Base-by-base conservation (phyloP, 2,797 vertebrate species). In the Iguana delicatissima region DNA sequence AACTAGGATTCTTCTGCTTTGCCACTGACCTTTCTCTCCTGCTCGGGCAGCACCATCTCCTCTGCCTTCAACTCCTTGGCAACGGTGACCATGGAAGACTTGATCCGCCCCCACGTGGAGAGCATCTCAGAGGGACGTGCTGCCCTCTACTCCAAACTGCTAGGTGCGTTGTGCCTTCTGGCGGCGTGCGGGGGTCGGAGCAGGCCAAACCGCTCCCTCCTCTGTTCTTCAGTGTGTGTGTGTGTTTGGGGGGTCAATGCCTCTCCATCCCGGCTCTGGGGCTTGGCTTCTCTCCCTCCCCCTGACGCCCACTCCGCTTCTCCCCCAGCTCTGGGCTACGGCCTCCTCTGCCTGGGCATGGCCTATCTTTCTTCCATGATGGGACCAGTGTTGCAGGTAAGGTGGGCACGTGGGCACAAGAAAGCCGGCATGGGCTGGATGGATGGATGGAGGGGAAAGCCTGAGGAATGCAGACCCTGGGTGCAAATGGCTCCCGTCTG, bases 61-160 rank as follows among this genome's bases (percentile, higher is more conserved):
- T 99, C 98, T 52, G 98, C 98, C 50, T 99, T 99, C 92, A 99
- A 98, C 94, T 99, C 98, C 24, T 90, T 99, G 91, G 98, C 98
- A 46, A 98, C 98, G 0, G 98, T 99, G 64, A 99, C 98, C 0
- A 98, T 99, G 98, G 98, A 99, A 95, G 98, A 99, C 95, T 95
- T 99, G 90, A 98, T 99, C 84, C 98, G 98, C 84, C 98, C 98
- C 32, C 91, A 98, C 94, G 98, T 98, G 94, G 97, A 98, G 2
- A 90, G 88, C 85, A 97, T 99, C 96, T 97, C 97, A 0, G 98
- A 99, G 93, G 89, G 96, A 16, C 98, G 93, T 69, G 98, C 98
- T 59, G 98, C 98, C 0, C 92, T 98, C 91, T 95, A 99, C 72
- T 99, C 98, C 84, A 98, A 98, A 91, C 90, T 97, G 87, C 97